Evolutionary conservation across 2,113 vertebrate species (phyloP).

Genomic region (Choloepus hoffmanni): DNA sequence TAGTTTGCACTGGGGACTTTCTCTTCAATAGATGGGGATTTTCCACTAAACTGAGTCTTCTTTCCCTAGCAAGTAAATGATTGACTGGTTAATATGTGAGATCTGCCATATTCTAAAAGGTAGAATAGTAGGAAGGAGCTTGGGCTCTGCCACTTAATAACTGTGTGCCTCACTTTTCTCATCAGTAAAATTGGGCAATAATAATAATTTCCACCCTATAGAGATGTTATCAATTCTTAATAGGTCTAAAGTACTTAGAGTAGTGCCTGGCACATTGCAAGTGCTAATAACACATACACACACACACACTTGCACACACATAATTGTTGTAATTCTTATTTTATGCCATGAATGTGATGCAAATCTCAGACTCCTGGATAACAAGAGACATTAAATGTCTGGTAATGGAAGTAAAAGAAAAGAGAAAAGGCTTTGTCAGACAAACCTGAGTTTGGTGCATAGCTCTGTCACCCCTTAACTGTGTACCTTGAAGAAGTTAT

Average conservation of each 20-base stretch:
- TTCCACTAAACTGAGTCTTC: constrained; percentile 10
- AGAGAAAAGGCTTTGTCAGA: not conserved
- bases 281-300: not conserved
- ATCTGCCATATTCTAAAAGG: not conserved
- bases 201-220: not conserved
- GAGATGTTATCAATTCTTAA: not conserved
- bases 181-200: not conserved
- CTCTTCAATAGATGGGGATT: not conserved
- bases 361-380: not conserved
- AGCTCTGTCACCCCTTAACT: not conserved
- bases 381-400: not conserved
- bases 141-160: not conserved
- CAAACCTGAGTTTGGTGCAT: not conserved
- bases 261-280: constrained; percentile 28
- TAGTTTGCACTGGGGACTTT: constrained; percentile 27
- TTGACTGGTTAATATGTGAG: not conserved
- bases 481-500: not conserved
- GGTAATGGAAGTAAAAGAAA: not conserved
- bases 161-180: constrained; percentile 15
- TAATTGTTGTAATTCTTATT: constrained; percentile 16
- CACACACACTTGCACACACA: not conserved
- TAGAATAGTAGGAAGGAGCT: not conserved
- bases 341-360: not conserved
- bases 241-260: constrained; percentile 33
- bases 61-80: not conserved